Evolutionary conservation across 2,113 vertebrate genomes (phyloP).

Genomic region (Acrocephalus arundinaceus): DNA sequence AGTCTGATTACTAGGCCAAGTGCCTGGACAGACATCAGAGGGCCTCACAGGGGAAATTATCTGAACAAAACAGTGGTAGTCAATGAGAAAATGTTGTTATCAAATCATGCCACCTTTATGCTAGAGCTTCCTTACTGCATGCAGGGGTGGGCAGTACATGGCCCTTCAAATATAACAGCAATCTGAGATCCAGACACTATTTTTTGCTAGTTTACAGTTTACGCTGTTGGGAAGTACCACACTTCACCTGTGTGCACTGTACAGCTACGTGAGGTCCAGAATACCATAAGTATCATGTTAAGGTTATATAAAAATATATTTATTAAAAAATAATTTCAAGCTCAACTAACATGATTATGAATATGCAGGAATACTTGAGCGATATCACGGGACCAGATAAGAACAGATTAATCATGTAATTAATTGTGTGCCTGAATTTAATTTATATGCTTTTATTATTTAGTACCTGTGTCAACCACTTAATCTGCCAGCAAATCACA

Average conservation of each 20-base stretch:
- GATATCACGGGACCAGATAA: neutral
- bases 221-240: neutral
- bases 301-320: slow-evolving; percentile 4
- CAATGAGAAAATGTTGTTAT: neutral
- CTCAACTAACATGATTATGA: neutral
- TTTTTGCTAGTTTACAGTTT: neutral
- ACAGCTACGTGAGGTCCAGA: neutral
- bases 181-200: neutral
- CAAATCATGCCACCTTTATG: neutral
- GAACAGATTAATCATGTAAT: slow-evolving; percentile 18
- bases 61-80: neutral
- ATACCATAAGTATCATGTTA: neutral
- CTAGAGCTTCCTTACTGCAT: neutral
- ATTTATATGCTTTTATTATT: slow-evolving; percentile 66
- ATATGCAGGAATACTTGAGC: neutral
- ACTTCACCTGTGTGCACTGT: neutral
- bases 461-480: slow-evolving; percentile 61
- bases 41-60: neutral
- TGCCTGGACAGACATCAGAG: neutral
- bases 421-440: slow-evolving; percentile 33
- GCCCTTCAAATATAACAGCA: neutral
- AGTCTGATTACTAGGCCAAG: neutral
- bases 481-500: slow-evolving; percentile 53
- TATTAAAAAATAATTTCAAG: neutral
- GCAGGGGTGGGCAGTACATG: neutral